Evolutionary conservation across 2,888 invertebrate genomes (phyloP).

Genomic region (Acleris holmiana): DNA sequence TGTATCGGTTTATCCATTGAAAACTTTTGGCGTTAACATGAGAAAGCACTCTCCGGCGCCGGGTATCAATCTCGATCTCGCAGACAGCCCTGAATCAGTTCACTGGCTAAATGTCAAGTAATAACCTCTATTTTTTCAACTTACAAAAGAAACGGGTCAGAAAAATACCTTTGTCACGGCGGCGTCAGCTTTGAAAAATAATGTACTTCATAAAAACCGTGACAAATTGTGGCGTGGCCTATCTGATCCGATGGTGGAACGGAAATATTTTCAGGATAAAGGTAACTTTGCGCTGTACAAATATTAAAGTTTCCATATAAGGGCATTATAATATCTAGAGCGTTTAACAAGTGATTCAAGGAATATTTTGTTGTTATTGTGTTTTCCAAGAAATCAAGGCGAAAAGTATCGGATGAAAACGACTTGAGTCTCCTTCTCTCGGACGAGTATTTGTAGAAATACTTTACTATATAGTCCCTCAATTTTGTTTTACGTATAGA

Average conservation of each 20-base stretch:
- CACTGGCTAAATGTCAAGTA: slow-evolving; percentile 37
- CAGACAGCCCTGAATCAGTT: slow-evolving; percentile 41
- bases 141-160: slow-evolving; percentile 40
- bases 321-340: too few relatives aligned
- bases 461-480: too few relatives aligned
- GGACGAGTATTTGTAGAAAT: too few relatives aligned
- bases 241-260: slow-evolving; percentile 14
- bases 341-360: too few relatives aligned
- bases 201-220: slow-evolving; percentile 8
- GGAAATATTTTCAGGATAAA: too few relatives aligned
- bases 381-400: too few relatives aligned
- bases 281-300: too few relatives aligned
- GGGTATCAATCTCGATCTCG: slow-evolving; percentile 55
- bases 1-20: slow-evolving; percentile 34
- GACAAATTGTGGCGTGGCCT: not conserved
- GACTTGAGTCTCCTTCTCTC: too few relatives aligned
- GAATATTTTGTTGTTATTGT: too few relatives aligned
- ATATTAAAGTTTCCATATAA: too few relatives aligned
- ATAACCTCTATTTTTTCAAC: slow-evolving; percentile 34
- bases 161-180: slow-evolving; percentile 37
- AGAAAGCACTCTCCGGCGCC: slow-evolving; percentile 44
- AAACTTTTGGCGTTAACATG: slow-evolving; percentile 35
- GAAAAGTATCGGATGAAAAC: too few relatives aligned
- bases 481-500: too few relatives aligned
- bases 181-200: slow-evolving; percentile 9